These are phyloP conservation scores for Drosophila anomalipes DNA, from an alignment of 2,888 invertebrate species.

Conservation along the genomic window DNA sequence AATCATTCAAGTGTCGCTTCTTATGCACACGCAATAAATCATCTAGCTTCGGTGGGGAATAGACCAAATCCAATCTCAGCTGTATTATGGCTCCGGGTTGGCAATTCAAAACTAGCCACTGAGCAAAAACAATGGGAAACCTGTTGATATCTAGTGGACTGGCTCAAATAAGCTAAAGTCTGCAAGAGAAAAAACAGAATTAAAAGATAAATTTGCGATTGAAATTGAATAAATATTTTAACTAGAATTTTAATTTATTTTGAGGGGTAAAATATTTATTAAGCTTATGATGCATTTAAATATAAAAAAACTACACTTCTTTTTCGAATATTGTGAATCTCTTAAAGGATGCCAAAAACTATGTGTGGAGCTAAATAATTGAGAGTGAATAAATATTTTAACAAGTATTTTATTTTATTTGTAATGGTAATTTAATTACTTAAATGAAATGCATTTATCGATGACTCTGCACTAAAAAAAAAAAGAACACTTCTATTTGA, in stretches of 20 bases:
- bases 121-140: conserved; percentile 10
- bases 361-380: not conserved
- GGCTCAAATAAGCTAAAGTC: not conserved
- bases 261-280: not conserved
- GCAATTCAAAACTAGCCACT: conserved; percentile 12
- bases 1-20: conserved; percentile 49
- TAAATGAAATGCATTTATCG: not conserved
- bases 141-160: conserved; percentile 34
- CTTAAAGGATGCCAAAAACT: not conserved
- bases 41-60: conserved; percentile 1
- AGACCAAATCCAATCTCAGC: conserved; percentile 15
- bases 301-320: not conserved
- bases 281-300: not conserved
- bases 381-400: not conserved
- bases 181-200: not conserved
- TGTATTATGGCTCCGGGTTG: not conserved
- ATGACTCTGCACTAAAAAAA: not conserved
- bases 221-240: not conserved
- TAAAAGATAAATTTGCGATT: not conserved
- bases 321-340: not conserved
- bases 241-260: not conserved
- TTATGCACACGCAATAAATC: conserved; percentile 50
- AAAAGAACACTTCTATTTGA: not conserved
- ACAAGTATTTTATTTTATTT: not conserved
- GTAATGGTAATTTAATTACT: not conserved